These are phyloP conservation scores for Dynastes maya DNA, from an alignment of 2,888 invertebrate genomes.

Conservation along the genomic window DNA sequence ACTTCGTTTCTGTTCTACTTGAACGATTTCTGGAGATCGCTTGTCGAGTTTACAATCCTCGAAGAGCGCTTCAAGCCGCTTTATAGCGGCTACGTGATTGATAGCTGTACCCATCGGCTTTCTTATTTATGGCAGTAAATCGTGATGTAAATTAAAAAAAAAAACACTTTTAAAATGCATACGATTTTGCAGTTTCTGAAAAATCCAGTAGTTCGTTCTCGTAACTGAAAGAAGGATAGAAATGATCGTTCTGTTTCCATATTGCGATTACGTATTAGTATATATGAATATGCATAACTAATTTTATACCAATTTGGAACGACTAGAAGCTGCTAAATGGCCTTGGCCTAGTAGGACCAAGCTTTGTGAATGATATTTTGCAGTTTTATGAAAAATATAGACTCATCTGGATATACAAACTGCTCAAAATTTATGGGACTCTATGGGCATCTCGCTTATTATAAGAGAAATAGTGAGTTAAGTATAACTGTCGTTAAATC, in stretches of 20 bases:
- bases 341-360: not conserved
- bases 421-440: no score
- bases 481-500: not conserved
- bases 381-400: not conserved
- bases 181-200: not conserved
- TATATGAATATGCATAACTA: constrained; percentile 22
- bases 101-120: constrained; percentile 69
- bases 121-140: constrained; percentile 2
- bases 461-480: not conserved
- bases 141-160: not conserved
- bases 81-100: constrained; percentile 79
- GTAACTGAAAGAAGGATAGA: constrained; percentile 24
- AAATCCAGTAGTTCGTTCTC: constrained; percentile 4
- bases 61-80: constrained; percentile 83
- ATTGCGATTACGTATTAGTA: constrained; percentile 7
- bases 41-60: constrained; percentile 77
- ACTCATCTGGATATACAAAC: no score
- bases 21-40: constrained; percentile 62
- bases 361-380: not conserved
- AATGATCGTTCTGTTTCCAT: not conserved
- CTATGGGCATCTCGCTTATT: no score
- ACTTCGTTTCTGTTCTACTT: constrained; percentile 75
- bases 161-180: not conserved
- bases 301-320: not conserved
- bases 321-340: not conserved